phyloP scores from a whole-genome alignment of 2,888 invertebrate species.

The Dynastes hyllus region DNA sequence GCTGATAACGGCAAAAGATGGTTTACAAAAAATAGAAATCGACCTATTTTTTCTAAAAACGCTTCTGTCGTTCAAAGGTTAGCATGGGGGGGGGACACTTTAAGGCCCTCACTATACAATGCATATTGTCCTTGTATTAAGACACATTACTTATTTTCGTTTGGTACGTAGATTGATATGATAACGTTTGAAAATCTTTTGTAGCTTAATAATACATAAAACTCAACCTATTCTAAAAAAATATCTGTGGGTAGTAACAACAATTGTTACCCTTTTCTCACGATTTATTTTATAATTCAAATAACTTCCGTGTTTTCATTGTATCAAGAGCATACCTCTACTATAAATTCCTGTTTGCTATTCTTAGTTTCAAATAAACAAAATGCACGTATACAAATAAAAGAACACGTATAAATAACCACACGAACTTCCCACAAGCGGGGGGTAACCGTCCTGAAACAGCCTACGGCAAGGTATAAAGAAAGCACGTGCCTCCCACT shows the following conservation, averaged over 20 bases:
- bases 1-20: too few species aligned
- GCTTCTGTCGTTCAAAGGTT: too few species aligned
- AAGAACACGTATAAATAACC: constrained; percentile 51
- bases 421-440: constrained; percentile 57
- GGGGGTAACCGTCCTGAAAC: constrained; percentile 53
- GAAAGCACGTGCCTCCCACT: constrained; percentile 58
- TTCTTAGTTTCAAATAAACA: constrained; percentile 5
- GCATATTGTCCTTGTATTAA: too few species aligned
- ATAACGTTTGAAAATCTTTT: too few species aligned
- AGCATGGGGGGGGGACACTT: too few species aligned
- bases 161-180: too few species aligned
- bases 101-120: too few species aligned
- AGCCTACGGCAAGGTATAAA: constrained; percentile 51
- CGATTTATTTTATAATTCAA: not conserved
- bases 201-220: too few species aligned
- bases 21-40: too few species aligned
- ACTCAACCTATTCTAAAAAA: not conserved
- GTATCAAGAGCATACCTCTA: not conserved
- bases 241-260: not conserved
- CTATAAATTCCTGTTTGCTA: not conserved
- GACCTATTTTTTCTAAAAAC: too few species aligned
- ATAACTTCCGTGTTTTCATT: not conserved
- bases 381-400: constrained; percentile 24
- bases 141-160: too few species aligned
- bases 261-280: constrained; percentile 3